Percentiles rank a stretch among this genome's conserved stretches.
phyloP scores from a whole-genome alignment of 1,140 invertebrate genomes.

The Papilio polyxenes region DNA sequence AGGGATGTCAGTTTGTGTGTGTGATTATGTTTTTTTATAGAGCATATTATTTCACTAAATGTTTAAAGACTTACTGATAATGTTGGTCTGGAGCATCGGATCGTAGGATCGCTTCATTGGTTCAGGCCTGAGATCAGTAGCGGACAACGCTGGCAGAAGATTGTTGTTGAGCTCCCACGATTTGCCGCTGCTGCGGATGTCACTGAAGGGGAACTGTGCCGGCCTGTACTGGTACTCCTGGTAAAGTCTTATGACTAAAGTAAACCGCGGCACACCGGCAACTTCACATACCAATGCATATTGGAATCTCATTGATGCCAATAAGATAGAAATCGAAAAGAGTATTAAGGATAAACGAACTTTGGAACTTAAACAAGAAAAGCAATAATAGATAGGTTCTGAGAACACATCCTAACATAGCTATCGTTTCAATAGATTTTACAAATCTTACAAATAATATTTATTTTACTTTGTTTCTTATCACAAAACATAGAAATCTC shows the following conservation, averaged over 20 bases:
- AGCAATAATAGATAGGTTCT: too few relatives aligned
- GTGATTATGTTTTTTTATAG: too few relatives aligned
- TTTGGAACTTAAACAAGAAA: too few relatives aligned
- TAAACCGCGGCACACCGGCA: neutral
- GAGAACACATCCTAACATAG: too few relatives aligned
- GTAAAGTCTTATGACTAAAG: neutral
- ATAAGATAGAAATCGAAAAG: too few relatives aligned
- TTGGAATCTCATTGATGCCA: too few relatives aligned
- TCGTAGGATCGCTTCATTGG: slow-evolving; percentile 73
- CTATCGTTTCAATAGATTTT: too few relatives aligned
- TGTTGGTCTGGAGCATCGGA: slow-evolving; percentile 74
- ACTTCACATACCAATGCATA: neutral
- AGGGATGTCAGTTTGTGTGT: too few relatives aligned
- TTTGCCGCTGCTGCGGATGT: slow-evolving; percentile 64
- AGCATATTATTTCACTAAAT: neutral
- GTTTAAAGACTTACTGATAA: slow-evolving; percentile 65
- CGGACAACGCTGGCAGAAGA: slow-evolving; percentile 60
- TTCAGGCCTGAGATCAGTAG: slow-evolving; percentile 66
- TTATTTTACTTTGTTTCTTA: neutral
- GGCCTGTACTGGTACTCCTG: slow-evolving; percentile 71
- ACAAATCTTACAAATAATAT: too few relatives aligned
- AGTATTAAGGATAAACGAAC: too few relatives aligned
- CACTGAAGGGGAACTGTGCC: slow-evolving; percentile 67
- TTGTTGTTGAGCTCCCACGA: slow-evolving; percentile 76
- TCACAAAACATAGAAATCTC: neutral